Conservation (phyloP, 2,113 vertebrate species). For the Penelope pileata region DNA sequence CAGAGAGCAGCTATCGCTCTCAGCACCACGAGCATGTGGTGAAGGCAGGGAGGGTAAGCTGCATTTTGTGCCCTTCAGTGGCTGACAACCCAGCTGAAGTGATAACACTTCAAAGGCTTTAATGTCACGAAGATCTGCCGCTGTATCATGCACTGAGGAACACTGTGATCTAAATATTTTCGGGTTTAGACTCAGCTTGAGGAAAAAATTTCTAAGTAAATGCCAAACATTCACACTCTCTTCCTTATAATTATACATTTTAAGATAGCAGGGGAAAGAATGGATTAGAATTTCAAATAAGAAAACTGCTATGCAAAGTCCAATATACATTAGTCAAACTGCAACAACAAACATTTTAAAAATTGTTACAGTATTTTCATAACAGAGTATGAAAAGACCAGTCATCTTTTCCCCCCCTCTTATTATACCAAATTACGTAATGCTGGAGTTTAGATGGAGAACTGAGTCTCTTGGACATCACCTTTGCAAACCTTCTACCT, state of each 20-base stretch:
- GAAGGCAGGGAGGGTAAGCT: neutral
- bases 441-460: neutral
- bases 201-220: neutral
- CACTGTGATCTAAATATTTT: neutral
- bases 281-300: conserved; percentile 31
- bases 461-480: neutral
- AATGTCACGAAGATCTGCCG: neutral
- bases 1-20: neutral
- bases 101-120: neutral
- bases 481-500: neutral
- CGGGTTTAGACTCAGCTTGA: neutral
- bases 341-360: neutral
- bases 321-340: neutral
- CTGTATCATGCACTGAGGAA: neutral
- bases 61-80: neutral
- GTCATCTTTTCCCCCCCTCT: rapidly evolving
- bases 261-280: neutral
- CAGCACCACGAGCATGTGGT: neutral
- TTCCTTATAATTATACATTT: neutral
- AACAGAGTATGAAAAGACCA: neutral
- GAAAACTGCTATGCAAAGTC: neutral
- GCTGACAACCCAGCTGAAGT: conserved; percentile 6
- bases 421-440: neutral
- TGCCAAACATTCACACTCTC: neutral
- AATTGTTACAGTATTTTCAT: neutral